Evolutionary conservation across 2,113 vertebrate genomes (phyloP).

Genomic region (Xerus inauris): DNA sequence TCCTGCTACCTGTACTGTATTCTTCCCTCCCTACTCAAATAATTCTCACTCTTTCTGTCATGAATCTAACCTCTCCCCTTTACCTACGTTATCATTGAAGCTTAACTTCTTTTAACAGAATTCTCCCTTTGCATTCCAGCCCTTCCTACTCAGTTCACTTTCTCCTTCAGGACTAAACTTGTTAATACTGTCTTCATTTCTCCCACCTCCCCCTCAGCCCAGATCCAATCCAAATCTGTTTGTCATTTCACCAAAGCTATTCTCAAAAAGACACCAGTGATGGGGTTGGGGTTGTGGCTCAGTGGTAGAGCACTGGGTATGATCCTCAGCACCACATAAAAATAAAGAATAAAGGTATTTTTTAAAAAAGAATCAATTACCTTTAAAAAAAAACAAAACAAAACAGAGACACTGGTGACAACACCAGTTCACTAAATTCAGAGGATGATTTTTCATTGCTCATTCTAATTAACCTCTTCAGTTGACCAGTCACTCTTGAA

Average conservation of each 20-base stretch:
- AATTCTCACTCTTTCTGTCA: not conserved
- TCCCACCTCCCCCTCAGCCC: not conserved
- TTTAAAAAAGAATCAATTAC: too few relatives aligned
- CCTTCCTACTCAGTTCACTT: not conserved
- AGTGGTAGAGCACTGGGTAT: too few relatives aligned
- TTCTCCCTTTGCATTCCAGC: not conserved
- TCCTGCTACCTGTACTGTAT: not conserved
- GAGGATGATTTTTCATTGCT: not conserved
- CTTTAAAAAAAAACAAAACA: too few relatives aligned
- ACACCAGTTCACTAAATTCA: not conserved
- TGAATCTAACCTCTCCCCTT: not conserved
- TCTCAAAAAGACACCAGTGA: not conserved
- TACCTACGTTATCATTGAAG: not conserved
- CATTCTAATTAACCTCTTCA: conserved; percentile 13
- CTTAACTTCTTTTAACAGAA: not conserved
- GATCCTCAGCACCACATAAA: too few relatives aligned
- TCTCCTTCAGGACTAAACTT: conserved; percentile 7
- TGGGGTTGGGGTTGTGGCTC: too few relatives aligned
- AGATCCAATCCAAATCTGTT: not conserved
- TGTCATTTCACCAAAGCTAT: not conserved
- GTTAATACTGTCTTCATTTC: not conserved
- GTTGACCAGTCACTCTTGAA: not conserved
- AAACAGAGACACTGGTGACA: not conserved
- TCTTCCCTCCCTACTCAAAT: not conserved
- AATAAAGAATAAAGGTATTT: too few relatives aligned